A percentile compares a stretch with the other conserved stretches of the same genome.
These are phyloP conservation scores for Drosophila histrio DNA, from an alignment of 2,888 invertebrate species.

Conservation along the genomic window DNA sequence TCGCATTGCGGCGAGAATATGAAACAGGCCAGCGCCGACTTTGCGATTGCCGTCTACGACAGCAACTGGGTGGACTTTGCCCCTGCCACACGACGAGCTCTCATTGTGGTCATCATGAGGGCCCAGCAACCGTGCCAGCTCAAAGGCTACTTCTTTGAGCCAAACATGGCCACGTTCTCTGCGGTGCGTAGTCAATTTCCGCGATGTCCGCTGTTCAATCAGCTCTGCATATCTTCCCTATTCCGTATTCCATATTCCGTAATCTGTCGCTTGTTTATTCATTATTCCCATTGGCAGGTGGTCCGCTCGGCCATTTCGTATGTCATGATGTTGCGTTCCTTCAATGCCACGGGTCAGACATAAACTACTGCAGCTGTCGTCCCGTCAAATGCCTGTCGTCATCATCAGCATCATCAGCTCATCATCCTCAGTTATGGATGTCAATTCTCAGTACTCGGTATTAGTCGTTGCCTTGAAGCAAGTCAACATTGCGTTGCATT, in stretches of 20 bases:
- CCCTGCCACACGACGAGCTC: conserved; percentile 26
- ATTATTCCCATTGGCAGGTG: conserved; percentile 41
- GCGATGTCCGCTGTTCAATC: too few relatives aligned
- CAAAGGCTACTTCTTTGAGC: conserved; percentile 54
- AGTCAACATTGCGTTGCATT: neutral
- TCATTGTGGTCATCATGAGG: conserved; percentile 49
- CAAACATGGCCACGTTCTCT: conserved; percentile 64
- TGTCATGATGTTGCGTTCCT: conserved; percentile 63
- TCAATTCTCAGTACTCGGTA: neutral
- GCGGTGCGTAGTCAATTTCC: conserved; percentile 41
- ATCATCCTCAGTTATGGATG: neutral
- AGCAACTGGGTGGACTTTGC: conserved; percentile 52
- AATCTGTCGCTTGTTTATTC: neutral
- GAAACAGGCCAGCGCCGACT: conserved; percentile 52
- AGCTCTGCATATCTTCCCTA: neutral
- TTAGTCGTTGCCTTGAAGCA: neutral
- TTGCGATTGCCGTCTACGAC: conserved; percentile 49
- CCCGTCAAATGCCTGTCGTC: neutral
- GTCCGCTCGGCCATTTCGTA: conserved; percentile 63
- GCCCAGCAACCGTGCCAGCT: conserved; percentile 56
- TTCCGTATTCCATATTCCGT: too few relatives aligned
- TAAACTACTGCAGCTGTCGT: neutral
- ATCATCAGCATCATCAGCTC: neutral
- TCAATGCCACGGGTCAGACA: conserved; percentile 33
- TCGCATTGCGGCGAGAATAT: conserved; percentile 62